phyloP scores from a whole-genome alignment of 2,888 invertebrate genomes.

The Eupithecia tripunctaria region DNA sequence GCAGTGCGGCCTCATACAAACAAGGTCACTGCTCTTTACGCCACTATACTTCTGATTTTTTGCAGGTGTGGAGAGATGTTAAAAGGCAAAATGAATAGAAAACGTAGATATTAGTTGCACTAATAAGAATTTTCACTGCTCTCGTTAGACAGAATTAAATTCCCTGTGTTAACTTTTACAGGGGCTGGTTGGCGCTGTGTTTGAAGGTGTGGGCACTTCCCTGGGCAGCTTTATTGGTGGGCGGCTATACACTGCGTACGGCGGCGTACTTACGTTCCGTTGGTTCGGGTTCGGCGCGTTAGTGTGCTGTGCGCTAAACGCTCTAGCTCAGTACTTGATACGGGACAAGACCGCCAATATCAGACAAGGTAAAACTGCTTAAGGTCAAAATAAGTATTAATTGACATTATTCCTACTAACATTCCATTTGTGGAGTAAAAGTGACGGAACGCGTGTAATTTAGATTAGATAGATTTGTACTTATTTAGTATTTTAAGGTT shows the following conservation, averaged over 20 bases:
- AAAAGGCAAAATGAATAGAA: no score
- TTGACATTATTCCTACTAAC: background rate
- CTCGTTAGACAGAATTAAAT: background rate
- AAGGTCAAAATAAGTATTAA: background rate
- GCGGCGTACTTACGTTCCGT: conserved; percentile 88
- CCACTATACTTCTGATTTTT: no score
- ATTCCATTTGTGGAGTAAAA: background rate
- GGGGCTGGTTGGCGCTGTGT: conserved; percentile 93
- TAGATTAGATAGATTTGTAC: no score
- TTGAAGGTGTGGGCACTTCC: conserved; percentile 94
- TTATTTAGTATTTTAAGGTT: background rate
- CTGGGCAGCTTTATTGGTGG: conserved; percentile 92
- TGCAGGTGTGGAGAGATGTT: no score
- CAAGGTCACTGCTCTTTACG: no score
- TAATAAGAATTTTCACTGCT: background rate
- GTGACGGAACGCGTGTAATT: background rate
- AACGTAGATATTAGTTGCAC: no score
- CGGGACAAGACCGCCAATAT: conserved; percentile 51
- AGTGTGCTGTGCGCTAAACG: conserved; percentile 84
- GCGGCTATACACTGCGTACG: conserved; percentile 85
- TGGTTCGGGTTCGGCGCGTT: conserved; percentile 89
- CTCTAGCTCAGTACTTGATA: conserved; percentile 75
- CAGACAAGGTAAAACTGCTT: conserved; percentile 64
- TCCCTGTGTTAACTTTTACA: conserved; percentile 54
- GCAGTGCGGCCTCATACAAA: no score